A percentile compares a stretch with the other conserved stretches of the same genome.
Evolutionary conservation across 2,113 vertebrate genomes (phyloP).

Genomic region (Paramormyrops kingsleyae): DNA sequence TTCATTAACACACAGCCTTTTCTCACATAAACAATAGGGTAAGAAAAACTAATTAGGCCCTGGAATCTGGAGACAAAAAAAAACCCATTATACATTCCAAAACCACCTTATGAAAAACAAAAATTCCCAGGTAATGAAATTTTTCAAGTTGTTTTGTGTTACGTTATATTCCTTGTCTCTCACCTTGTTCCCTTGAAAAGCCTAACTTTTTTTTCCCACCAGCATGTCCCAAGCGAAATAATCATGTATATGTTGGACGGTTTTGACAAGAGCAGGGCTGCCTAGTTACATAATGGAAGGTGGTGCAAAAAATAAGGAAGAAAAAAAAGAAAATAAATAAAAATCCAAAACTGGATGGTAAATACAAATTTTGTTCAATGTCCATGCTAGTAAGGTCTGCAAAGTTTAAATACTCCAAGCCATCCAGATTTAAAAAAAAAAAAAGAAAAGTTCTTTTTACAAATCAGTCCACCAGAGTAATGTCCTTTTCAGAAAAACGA

Average conservation of each 20-base stretch:
- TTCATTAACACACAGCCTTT: conserved; percentile 56
- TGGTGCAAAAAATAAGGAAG: neutral
- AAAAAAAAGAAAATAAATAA: conserved; percentile 3
- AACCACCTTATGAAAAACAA: conserved; percentile 11
- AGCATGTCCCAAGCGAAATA: neutral
- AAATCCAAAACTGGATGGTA: neutral
- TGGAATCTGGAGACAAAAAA: conserved; percentile 15
- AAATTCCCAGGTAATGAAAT: conserved; percentile 31
- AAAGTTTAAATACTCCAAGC: conserved; percentile 37
- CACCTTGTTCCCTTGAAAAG: conserved; percentile 18
- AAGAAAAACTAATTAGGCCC: conserved; percentile 21
- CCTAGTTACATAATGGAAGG: neutral
- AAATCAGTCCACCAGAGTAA: conserved; percentile 34
- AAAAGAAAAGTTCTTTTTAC: conserved; percentile 41
- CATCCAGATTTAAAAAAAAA: conserved; percentile 22
- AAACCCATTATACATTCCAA: conserved; percentile 39
- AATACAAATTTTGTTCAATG: conserved; percentile 6
- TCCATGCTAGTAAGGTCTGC: conserved; percentile 14
- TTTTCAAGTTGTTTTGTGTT: conserved; percentile 34
- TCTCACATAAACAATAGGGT: conserved; percentile 43
- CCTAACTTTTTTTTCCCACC: neutral
- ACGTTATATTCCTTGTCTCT: neutral
- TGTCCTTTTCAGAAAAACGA: conserved; percentile 28
- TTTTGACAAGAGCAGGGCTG: neutral
- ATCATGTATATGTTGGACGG: neutral